phyloP scores from a whole-genome alignment of 37 sponge, comb jelly and placozoan species.

The Amphimedon queenslandica region DNA sequence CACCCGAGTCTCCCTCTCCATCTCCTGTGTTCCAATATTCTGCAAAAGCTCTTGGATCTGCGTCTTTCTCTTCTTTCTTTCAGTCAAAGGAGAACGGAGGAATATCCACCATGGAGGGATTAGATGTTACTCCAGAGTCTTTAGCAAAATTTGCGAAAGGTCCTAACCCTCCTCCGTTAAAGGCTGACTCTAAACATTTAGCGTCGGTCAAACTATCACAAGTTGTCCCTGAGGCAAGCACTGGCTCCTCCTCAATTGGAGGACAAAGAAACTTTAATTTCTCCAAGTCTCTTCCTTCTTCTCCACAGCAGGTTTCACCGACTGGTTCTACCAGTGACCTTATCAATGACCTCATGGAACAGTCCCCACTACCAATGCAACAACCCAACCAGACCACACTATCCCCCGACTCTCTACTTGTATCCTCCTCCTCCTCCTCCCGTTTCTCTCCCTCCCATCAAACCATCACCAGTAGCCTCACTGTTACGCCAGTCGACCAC shows the following conservation, averaged over 20 bases:
- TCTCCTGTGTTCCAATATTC: conserved; percentile 60
- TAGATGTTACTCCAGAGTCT: conserved; percentile 24
- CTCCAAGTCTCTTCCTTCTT: conserved; percentile 41
- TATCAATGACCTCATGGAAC: conserved; percentile 47
- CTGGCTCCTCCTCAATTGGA: neutral
- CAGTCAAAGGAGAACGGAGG: neutral
- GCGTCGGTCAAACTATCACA: neutral
- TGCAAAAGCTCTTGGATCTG: too few relatives aligned
- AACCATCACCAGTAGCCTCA: neutral
- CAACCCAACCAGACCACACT: neutral
- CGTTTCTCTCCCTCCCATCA: neutral
- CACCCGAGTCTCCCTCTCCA: conserved; percentile 21
- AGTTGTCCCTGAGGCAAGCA: neutral
- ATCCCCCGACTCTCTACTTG: neutral
- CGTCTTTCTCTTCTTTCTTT: neutral
- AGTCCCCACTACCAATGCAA: neutral
- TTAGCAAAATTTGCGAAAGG: neutral
- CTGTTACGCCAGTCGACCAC: neutral
- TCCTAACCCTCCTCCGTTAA: neutral
- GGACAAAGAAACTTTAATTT: neutral
- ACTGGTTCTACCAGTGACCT: neutral
- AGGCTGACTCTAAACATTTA: neutral
- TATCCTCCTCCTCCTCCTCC: conserved; percentile 2
- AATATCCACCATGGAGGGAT: neutral
- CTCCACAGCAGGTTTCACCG: conserved; percentile 38